Evolutionary conservation across 2,888 invertebrate species (phyloP).

Genomic region (Terebella lapidaria): DNA sequence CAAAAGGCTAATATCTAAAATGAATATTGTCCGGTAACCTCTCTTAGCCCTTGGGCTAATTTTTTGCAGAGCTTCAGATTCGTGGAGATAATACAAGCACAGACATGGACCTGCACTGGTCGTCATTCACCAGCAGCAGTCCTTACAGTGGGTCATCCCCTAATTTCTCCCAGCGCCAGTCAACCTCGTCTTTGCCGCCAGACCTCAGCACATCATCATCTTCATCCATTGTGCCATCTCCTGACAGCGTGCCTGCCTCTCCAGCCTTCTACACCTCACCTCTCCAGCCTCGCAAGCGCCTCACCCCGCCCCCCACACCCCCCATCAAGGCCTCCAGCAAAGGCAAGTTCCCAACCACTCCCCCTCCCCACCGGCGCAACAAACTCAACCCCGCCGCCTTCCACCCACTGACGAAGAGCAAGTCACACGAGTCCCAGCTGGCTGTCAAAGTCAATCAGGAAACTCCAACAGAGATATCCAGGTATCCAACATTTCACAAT

Average conservation of each 20-base stretch:
- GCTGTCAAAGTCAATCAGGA: slow-evolving; percentile 60
- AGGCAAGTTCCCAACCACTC: slow-evolving; percentile 72
- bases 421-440: slow-evolving; percentile 86
- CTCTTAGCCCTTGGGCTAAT: too few species aligned
- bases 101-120: slow-evolving; percentile 80
- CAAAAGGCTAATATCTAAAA: too few species aligned
- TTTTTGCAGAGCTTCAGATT: slow-evolving; percentile 58
- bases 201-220: slow-evolving; percentile 31
- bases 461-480: slow-evolving; percentile 32
- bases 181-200: slow-evolving; percentile 42
- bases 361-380: slow-evolving; percentile 73
- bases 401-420: slow-evolving; percentile 72
- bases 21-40: too few species aligned
- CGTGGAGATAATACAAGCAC: slow-evolving; percentile 55
- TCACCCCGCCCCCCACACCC: slow-evolving; percentile 59
- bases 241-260: slow-evolving; percentile 48
- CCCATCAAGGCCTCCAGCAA: slow-evolving; percentile 51
- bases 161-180: slow-evolving; percentile 30
- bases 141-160: slow-evolving; percentile 46
- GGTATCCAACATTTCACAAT: too few species aligned
- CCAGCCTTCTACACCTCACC: slow-evolving; percentile 30
- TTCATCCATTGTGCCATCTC: slow-evolving; percentile 48
- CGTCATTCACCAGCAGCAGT: slow-evolving; percentile 63
- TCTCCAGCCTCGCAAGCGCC: slow-evolving; percentile 30
- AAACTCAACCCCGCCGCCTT: slow-evolving; percentile 59